A percentile compares a stretch with the other conserved stretches of the same genome.
Conservation (phyloP, 2,888 invertebrate species). For the Opisthograptis luteolata region DNA sequence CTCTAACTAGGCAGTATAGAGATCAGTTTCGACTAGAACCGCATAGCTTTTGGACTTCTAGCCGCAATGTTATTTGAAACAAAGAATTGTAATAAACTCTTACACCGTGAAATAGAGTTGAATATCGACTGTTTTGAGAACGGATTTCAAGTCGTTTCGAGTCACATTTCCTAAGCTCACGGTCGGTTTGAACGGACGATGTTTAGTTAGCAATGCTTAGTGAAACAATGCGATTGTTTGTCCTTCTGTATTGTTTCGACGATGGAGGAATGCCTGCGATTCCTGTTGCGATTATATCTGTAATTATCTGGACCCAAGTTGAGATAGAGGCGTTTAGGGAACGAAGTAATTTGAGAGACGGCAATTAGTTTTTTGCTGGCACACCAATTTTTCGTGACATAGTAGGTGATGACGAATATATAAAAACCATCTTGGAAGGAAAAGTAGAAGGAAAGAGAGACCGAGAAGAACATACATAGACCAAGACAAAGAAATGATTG, state of each 20-base stretch:
- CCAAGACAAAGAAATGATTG: too few species aligned
- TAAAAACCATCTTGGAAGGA: too few species aligned
- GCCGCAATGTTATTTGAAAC: neutral
- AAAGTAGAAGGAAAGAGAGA: too few species aligned
- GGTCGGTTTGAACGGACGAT: constrained; percentile 14
- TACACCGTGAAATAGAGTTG: neutral
- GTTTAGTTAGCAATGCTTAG: constrained; percentile 10
- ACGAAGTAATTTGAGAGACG: neutral
- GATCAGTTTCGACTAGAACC: neutral
- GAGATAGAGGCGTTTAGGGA: neutral
- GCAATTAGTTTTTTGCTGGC: too few species aligned
- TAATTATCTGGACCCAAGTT: constrained; percentile 1
- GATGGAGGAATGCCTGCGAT: constrained; percentile 1
- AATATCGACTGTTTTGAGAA: neutral
- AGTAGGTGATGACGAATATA: too few species aligned
- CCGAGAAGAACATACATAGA: too few species aligned
- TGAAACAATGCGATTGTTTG: constrained; percentile 21
- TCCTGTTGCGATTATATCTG: constrained; percentile 1
- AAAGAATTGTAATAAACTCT: neutral
- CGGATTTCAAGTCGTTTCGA: neutral
- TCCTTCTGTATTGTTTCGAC: constrained; percentile 3
- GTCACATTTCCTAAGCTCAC: neutral
- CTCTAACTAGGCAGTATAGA: neutral
- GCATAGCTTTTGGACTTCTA: neutral
- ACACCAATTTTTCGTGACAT: too few species aligned